phyloP scores from a whole-genome alignment of 2,888 invertebrate species.

The Seira ritae region DNA sequence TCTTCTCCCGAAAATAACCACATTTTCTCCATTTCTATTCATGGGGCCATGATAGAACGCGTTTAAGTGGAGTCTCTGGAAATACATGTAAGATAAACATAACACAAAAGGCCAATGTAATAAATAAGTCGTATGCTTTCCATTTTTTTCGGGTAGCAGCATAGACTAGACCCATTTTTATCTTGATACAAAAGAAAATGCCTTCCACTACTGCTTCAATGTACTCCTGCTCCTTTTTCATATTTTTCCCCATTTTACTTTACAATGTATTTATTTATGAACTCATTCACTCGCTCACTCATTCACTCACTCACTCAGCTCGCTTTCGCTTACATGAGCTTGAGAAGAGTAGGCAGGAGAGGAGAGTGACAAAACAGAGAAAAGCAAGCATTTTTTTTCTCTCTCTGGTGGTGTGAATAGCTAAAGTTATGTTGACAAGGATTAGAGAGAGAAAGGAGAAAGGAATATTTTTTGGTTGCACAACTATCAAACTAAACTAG shows the following conservation, averaged over 20 bases:
- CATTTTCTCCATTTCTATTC: not conserved
- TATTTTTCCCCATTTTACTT: conserved; percentile 10
- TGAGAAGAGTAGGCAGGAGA: not conserved
- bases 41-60: not conserved
- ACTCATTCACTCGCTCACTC: not conserved
- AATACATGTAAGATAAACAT: conserved; percentile 10
- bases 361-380: not conserved
- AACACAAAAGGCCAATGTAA: conserved; percentile 16
- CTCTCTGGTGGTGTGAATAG: not conserved
- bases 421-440: not conserved
- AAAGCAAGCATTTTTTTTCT: not conserved
- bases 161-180: not conserved
- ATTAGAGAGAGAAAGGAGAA: not conserved
- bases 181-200: not conserved
- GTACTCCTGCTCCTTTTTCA: not conserved
- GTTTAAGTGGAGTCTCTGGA: not conserved
- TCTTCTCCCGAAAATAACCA: not conserved
- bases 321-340: not conserved
- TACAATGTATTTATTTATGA: conserved; percentile 7
- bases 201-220: no score
- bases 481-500: no score
- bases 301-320: no score
- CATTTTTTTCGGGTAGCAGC: not conserved
- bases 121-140: conserved; percentile 2
- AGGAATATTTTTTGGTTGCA: not conserved